Evolutionary conservation across 2,888 invertebrate species (phyloP).

Genomic region (Nyleta sp.): DNA sequence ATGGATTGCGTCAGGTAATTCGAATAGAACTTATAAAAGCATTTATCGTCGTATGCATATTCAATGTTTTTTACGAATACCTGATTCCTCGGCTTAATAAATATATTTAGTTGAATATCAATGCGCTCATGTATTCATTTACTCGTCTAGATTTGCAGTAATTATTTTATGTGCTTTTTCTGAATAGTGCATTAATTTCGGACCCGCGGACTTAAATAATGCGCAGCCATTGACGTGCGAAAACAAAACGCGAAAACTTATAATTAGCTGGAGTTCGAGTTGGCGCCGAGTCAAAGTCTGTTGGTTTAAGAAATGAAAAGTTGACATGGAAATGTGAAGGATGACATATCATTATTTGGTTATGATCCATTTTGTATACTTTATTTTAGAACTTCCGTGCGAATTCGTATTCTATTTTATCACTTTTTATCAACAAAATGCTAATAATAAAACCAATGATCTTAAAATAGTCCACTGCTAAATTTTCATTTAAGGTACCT

Average conservation of each 20-base stretch:
- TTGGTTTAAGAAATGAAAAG: slow-evolving; percentile 32
- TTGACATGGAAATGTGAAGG: slow-evolving; percentile 5
- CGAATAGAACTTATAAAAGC: slow-evolving; percentile 29
- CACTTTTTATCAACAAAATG: no score
- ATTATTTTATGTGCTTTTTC: not conserved
- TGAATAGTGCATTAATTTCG: slow-evolving; percentile 6
- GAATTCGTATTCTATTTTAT: no score
- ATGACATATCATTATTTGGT: slow-evolving; percentile 2
- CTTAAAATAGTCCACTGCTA: no score
- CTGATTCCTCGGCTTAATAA: slow-evolving; percentile 16
- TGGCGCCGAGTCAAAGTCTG: slow-evolving; percentile 21
- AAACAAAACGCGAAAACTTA: slow-evolving; percentile 30
- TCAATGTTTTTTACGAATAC: slow-evolving; percentile 25
- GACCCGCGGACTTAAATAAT: slow-evolving; percentile 8
- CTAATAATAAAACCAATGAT: no score
- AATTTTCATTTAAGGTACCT: no score
- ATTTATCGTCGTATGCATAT: slow-evolving; percentile 41
- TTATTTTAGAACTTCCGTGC: no score
- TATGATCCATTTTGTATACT: no score
- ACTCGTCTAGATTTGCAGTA: not conserved
- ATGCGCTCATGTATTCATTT: slow-evolving; percentile 28
- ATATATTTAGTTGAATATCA: slow-evolving; percentile 18
- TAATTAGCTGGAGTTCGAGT: slow-evolving; percentile 32
- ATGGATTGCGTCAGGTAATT: slow-evolving; percentile 33
- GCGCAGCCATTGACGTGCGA: slow-evolving; percentile 8